Base-by-base conservation (phyloP, 2,888 invertebrate species). In the Parnassius mnemosyne region DNA sequence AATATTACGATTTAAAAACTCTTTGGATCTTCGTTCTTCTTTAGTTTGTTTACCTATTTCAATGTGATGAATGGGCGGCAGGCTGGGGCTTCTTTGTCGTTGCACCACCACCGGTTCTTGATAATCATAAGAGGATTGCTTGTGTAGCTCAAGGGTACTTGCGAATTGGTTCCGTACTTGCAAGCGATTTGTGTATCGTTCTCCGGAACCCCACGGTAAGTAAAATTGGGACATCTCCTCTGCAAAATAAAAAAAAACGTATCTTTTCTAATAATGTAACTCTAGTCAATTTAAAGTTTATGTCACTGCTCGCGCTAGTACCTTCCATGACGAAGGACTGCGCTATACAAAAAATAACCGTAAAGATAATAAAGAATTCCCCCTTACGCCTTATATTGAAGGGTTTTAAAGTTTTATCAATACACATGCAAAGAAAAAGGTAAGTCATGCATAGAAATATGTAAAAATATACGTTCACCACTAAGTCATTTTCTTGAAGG, bases 221-320 rank as follows among this genome's bases (percentile, higher is more conserved):
- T 94, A 94, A 75, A 96, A 93, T 69, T 94, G 94, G 70, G 95
- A 95, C 88, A 96, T 94, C 92, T 97, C 96, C 89, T 96, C 97
- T 97, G 89, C 57, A 93, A 93, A 70, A 64, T 50, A 56, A 51
- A 46, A 20, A n/a, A 20, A 20, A 12, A 3, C 5, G 41, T 34
- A 34, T 34, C 9, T 52, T 25, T 52, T 34, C 10, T 11, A 11
- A n/a, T 12, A 34, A 34, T 34, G 34, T 34, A 34, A 34, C 5
- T 5, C 34, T 34, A 53, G 10, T 46, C 10, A 53, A n/a, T 10
- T 53, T 16, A 20, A 9, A 16, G 16, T 51, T 25, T 51, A 49
- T 13, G 2, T 56, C 10, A 43, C 11, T 3, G 5, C 46, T 12
- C 2, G 53, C 20, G 16, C 42, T 16, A 70, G 73, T 76, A 85